phyloP scores from a whole-genome alignment of 2,797 vertebrate genomes.

The Okamejei kenojei region DNA sequence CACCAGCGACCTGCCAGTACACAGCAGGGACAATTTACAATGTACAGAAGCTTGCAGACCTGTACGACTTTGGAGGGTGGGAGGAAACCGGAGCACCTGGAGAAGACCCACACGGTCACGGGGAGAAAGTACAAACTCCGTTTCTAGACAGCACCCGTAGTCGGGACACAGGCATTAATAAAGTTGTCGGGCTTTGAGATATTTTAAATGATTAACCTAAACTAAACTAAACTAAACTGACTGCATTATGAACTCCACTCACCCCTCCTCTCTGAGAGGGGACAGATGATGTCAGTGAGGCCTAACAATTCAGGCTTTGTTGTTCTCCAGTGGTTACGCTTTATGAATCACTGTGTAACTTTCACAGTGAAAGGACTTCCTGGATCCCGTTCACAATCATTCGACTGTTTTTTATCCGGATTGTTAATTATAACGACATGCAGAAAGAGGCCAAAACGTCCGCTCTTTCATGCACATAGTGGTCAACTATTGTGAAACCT shows the following conservation, averaged over 20 bases:
- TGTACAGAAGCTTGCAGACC: no score
- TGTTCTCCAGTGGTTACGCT: neutral
- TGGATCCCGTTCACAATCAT: slow-evolving; percentile 18
- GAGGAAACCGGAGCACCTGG: no score
- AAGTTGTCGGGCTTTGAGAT: neutral
- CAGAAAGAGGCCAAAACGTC: neutral
- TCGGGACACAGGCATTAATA: neutral
- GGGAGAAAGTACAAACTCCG: no score
- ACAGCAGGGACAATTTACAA: no score
- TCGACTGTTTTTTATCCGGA: neutral
- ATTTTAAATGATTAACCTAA: slow-evolving; percentile 9
- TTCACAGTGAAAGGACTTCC: slow-evolving; percentile 23
- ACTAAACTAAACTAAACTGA: neutral
- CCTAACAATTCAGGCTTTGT: slow-evolving; percentile 36
- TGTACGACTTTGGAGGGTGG: no score
- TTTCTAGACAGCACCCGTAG: no score
- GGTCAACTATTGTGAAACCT: neutral
- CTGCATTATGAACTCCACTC: neutral
- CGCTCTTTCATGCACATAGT: slow-evolving; percentile 8
- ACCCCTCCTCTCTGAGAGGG: no score
- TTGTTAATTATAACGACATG: neutral
- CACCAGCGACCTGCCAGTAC: no score
- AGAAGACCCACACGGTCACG: no score
- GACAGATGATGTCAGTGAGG: neutral
- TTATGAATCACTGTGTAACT: neutral